Percentiles rank a stretch among this genome's conserved stretches.
Conservation (phyloP, 2,888 invertebrate species). For the Pachymerium ferrugineum region DNA sequence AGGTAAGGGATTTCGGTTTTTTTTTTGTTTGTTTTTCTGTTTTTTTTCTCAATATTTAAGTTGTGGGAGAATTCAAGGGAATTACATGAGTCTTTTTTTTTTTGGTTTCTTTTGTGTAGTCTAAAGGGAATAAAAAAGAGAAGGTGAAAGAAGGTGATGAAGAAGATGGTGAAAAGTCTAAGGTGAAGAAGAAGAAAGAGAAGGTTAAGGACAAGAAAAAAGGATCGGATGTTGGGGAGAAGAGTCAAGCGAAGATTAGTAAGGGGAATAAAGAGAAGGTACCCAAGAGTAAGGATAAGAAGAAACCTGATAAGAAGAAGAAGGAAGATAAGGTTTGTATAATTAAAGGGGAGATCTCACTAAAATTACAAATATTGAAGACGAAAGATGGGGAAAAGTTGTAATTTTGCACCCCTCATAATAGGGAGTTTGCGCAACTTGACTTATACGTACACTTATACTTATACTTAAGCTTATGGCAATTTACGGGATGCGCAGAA, state of each 20-base stretch:
- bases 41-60: neutral
- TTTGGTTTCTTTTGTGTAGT: neutral
- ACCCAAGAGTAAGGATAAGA: neutral
- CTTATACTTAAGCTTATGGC: no score
- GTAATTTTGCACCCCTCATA: no score
- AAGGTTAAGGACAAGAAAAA: conserved; percentile 31
- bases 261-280: conserved; percentile 28
- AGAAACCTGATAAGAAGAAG: conserved; percentile 33
- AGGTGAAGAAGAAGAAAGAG: conserved; percentile 31
- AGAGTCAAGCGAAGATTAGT: neutral
- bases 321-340: conserved; percentile 31
- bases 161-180: conserved; percentile 27
- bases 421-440: no score
- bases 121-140: conserved; percentile 29
- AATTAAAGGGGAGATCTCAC: no score
- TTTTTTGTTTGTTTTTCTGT: neutral
- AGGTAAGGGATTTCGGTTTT: neutral
- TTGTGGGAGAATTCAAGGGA: neutral
- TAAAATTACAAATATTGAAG: neutral
- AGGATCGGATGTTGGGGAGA: neutral
- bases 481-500: no score
- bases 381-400: neutral
- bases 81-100: neutral
- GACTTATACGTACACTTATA: no score
- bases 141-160: conserved; percentile 19